phyloP scores from a whole-genome alignment of 2,113 vertebrate genomes.

The Cynopterus brachyotis region DNA sequence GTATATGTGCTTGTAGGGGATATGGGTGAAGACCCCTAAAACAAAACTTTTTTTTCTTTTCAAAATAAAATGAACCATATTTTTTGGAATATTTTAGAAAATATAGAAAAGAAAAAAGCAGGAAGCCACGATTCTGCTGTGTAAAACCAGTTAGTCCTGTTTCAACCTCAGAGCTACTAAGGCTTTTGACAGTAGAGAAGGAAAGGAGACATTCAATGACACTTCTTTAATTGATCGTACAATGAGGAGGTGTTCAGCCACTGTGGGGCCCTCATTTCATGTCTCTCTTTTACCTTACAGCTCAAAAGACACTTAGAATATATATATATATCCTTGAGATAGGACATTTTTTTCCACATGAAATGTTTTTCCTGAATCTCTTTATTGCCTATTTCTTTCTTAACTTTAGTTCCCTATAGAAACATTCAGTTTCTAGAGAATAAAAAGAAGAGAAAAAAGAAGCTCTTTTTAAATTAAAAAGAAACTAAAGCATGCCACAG shows the following conservation, averaged over 20 bases:
- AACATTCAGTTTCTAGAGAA: constrained; percentile 68
- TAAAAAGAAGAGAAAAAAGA: constrained; percentile 39
- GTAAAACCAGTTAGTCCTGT: constrained; percentile 22
- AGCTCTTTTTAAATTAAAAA: constrained; percentile 29
- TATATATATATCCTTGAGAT: background rate
- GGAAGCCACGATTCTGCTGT: background rate
- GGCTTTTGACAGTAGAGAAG: constrained; percentile 34
- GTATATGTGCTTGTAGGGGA: background rate
- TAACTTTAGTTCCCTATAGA: constrained; percentile 67
- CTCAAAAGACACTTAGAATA: constrained; percentile 62
- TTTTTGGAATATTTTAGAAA: constrained; percentile 18
- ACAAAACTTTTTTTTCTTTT: background rate
- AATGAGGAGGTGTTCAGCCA: constrained; percentile 43
- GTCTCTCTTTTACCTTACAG: constrained; percentile 41
- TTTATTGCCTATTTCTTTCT: constrained; percentile 59
- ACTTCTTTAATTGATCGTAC: constrained; percentile 49
- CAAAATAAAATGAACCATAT: background rate
- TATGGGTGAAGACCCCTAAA: background rate
- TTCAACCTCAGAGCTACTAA: constrained; percentile 13
- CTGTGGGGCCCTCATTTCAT: constrained; percentile 54
- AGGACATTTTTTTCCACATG: constrained; percentile 64
- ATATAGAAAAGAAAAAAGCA: background rate
- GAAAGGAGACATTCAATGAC: constrained; percentile 45
- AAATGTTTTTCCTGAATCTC: constrained; percentile 72
- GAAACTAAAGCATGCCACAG: background rate